Conservation (phyloP, 1,140 invertebrate genomes). For the Calycopis cecrops region DNA sequence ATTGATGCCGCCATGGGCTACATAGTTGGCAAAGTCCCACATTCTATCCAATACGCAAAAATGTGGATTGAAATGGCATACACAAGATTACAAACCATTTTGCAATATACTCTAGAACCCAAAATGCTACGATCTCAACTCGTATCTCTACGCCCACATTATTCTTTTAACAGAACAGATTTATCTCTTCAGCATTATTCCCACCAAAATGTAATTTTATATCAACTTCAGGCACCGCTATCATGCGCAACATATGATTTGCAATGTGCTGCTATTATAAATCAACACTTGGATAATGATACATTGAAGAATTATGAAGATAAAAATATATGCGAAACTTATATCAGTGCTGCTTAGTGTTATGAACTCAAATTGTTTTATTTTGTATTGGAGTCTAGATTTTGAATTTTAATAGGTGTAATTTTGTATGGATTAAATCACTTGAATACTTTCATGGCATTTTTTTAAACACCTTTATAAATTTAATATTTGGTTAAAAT, state of each 20-base stretch:
- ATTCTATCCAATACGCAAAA: constrained; percentile 47
- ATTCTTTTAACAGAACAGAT: neutral
- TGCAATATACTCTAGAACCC: constrained; percentile 17
- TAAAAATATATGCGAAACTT: constrained; percentile 46
- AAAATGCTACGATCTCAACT: constrained; percentile 35
- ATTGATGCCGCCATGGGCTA: constrained; percentile 30
- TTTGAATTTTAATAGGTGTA: too few species aligned
- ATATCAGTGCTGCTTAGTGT: too few species aligned
- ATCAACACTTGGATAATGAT: constrained; percentile 34
- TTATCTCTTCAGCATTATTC: constrained; percentile 17
- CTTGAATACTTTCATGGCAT: too few species aligned
- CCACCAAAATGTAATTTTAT: constrained; percentile 27
- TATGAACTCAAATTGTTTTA: too few species aligned
- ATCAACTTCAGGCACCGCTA: constrained; percentile 33
- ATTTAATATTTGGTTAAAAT: too few species aligned
- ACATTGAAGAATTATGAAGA: constrained; percentile 35
- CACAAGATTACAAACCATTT: constrained; percentile 26
- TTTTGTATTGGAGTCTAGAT: too few species aligned
- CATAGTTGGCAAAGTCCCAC: constrained; percentile 33
- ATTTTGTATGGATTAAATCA: too few species aligned
- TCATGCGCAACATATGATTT: constrained; percentile 34
- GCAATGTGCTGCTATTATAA: constrained; percentile 41
- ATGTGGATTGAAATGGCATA: constrained; percentile 36
- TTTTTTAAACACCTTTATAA: too few species aligned
- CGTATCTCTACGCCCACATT: constrained; percentile 24